phyloP scores from a whole-genome alignment of 2,888 invertebrate species.

The Alloplasta piceator region DNA sequence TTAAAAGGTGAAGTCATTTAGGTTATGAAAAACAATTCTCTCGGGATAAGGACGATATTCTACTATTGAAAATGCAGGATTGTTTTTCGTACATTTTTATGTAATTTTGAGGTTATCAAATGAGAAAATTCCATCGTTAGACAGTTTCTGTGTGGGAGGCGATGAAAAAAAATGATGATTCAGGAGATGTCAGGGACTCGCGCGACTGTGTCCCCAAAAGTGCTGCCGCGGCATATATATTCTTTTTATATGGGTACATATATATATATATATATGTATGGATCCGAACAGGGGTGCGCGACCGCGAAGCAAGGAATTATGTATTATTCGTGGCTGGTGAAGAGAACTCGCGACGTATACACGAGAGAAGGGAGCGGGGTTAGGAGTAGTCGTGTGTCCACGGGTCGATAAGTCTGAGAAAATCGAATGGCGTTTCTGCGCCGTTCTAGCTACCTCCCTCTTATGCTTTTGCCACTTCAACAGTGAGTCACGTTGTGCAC shows the following conservation, averaged over 20 bases:
- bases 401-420: constrained; percentile 67
- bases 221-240: background rate
- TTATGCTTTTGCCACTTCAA: constrained; percentile 48
- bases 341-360: constrained; percentile 19
- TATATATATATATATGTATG: background rate
- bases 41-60: no score
- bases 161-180: no score
- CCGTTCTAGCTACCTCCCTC: constrained; percentile 46
- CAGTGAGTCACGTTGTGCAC: constrained; percentile 61
- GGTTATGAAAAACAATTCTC: no score
- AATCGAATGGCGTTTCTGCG: constrained; percentile 65
- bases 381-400: constrained; percentile 13
- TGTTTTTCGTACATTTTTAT: no score
- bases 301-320: constrained; percentile 61
- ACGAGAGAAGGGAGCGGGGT: constrained; percentile 5
- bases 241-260: background rate
- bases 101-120: no score
- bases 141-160: no score
- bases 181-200: no score
- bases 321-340: constrained; percentile 62
- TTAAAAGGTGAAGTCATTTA: no score
- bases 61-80: no score
- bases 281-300: constrained; percentile 49
- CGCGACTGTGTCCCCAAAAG: no score
- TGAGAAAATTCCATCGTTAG: no score